Percentiles rank a stretch among this genome's conserved stretches.
Conservation (phyloP, 2,888 invertebrate genomes). For the Lasioglossum calceatum region DNA sequence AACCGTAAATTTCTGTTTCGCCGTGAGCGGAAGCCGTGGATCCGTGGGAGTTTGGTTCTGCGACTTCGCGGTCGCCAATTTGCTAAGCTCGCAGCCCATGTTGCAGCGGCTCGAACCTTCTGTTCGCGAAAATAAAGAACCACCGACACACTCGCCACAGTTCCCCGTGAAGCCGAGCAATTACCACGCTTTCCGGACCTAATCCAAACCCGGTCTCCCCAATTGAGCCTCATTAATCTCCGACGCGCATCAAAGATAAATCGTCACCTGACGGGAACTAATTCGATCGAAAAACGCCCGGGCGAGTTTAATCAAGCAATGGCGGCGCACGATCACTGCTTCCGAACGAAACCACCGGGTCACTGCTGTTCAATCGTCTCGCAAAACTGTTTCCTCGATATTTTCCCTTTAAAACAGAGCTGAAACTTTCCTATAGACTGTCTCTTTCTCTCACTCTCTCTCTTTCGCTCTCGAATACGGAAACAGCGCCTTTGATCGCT, state of each 20-base stretch:
- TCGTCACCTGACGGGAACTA: constrained; percentile 19
- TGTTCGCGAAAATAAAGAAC: constrained; percentile 2
- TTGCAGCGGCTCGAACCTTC: constrained; percentile 44
- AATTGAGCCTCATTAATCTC: constrained; percentile 32
- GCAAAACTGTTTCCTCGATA: neutral
- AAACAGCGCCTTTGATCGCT: neutral
- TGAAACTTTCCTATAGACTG: neutral
- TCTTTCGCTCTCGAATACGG: neutral
- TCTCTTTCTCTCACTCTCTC: too few species aligned
- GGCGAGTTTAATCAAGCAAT: constrained; percentile 37
- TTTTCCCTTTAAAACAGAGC: neutral
- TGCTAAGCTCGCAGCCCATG: constrained; percentile 93
- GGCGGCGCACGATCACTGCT: constrained; percentile 13
- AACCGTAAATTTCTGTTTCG: constrained; percentile 94
- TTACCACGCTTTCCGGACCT: constrained; percentile 9
- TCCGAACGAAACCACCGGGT: neutral
- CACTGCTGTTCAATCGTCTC: constrained; percentile 8
- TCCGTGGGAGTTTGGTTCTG: constrained; percentile 87
- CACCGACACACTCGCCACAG: constrained; percentile 11
- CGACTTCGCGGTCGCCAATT: constrained; percentile 87
- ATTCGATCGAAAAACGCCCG: constrained; percentile 28
- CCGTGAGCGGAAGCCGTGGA: constrained; percentile 92
- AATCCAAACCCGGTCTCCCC: constrained; percentile 4
- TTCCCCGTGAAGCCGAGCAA: constrained; percentile 26
- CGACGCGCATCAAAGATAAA: constrained; percentile 22